These are phyloP conservation scores for Daboia siamensis DNA, from an alignment of 2,113 vertebrate species.

Conservation along the genomic window DNA sequence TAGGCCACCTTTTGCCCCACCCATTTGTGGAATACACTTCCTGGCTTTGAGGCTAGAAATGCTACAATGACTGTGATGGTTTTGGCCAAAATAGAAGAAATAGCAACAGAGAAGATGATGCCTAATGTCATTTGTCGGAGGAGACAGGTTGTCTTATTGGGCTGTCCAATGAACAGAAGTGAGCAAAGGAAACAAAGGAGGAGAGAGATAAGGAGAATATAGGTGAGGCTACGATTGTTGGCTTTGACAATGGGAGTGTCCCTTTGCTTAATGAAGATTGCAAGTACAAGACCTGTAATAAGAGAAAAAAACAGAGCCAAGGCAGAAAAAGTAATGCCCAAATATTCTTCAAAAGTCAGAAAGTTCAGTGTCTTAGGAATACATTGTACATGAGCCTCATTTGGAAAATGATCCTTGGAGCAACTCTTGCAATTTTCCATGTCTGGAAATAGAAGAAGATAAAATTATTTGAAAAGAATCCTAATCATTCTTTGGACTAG, in stretches of 20 bases:
- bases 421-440: not conserved
- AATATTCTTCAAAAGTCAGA: not conserved
- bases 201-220: not conserved
- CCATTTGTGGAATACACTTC: not conserved
- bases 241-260: conserved; percentile 1
- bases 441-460: not conserved
- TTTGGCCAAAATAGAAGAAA: not conserved
- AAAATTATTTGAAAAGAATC: not conserved
- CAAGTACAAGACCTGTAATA: not conserved
- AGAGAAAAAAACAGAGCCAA: not conserved
- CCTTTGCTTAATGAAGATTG: not conserved
- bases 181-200: not conserved
- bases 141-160: not conserved
- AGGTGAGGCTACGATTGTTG: not conserved
- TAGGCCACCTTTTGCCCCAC: not conserved
- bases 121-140: not conserved
- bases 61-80: not conserved
- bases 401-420: not conserved
- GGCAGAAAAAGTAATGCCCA: not conserved
- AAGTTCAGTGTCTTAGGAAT: not conserved
- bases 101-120: not conserved
- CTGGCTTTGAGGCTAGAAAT: not conserved
- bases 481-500: not conserved
- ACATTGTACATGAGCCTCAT: not conserved
- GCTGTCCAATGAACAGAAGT: not conserved